Percentiles rank a stretch among this genome's conserved stretches.
Conservation (phyloP, 2,888 invertebrate genomes). For the Lasioglossum figueresi region DNA sequence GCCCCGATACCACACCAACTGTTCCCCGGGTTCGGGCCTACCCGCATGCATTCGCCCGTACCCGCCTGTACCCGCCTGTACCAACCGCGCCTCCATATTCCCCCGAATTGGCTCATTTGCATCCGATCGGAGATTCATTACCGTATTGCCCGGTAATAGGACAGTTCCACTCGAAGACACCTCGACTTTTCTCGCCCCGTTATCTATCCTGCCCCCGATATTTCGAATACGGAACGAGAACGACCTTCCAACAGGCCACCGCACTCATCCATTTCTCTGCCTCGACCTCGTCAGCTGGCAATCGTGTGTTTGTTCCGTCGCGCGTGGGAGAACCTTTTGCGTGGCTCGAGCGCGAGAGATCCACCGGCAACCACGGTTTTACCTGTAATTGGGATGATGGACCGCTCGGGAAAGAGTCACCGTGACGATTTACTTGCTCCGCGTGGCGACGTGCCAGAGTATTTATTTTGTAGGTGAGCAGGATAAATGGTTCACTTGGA, state of each 20-base stretch:
- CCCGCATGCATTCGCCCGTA: not conserved
- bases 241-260: constrained; percentile 25
- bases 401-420: not conserved
- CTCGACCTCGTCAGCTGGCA: not conserved
- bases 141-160: constrained; percentile 68
- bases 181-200: constrained; percentile 13
- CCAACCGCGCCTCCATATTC: constrained; percentile 47
- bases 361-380: not conserved
- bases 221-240: constrained; percentile 16
- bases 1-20: constrained; percentile 27
- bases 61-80: not conserved
- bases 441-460: not conserved
- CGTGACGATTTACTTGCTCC: not conserved
- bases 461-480: constrained; percentile 11
- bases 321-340: not conserved
- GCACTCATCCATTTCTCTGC: constrained; percentile 34
- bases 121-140: constrained; percentile 75
- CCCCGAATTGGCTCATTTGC: constrained; percentile 71
- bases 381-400: constrained; percentile 13
- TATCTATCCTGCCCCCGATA: constrained; percentile 47
- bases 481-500: not conserved
- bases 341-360: not conserved
- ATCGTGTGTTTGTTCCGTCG: not conserved
- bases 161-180: constrained; percentile 45
- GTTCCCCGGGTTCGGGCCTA: not conserved